phyloP scores from a whole-genome alignment of 2,797 vertebrate species.

The Megalops cyprinoides region DNA sequence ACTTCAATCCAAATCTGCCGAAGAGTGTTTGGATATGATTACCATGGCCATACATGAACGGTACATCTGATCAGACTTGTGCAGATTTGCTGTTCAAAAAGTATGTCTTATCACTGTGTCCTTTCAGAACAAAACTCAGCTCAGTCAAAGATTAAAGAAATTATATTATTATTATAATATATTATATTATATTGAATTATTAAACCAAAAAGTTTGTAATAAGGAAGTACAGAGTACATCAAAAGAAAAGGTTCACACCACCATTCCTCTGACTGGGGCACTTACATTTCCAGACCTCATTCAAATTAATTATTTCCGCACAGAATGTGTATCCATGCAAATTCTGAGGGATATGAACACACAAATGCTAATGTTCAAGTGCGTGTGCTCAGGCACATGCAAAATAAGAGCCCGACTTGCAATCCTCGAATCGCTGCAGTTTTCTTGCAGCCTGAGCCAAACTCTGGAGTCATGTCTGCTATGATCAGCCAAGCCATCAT shows the following conservation, averaged over 20 bases:
- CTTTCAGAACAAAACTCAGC: neutral
- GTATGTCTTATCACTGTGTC: neutral
- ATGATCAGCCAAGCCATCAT: too few relatives aligned
- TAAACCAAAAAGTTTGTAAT: too few relatives aligned
- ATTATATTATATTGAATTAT: too few relatives aligned
- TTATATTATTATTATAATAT: too few relatives aligned
- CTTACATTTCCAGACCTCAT: too few relatives aligned
- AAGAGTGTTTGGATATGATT: neutral
- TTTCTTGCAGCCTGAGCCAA: neutral
- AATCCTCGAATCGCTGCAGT: neutral
- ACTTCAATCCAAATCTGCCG: neutral
- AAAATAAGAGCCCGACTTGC: neutral
- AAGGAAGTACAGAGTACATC: neutral
- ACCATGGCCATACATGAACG: neutral
- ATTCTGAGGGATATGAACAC: neutral
- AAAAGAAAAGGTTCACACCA: neutral
- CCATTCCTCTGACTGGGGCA: too few relatives aligned
- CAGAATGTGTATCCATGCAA: constrained; percentile 25
- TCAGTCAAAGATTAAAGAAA: neutral
- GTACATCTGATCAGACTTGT: constrained; percentile 18
- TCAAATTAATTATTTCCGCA: constrained; percentile 17
- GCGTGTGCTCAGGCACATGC: neutral
- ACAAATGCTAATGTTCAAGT: constrained; percentile 7
- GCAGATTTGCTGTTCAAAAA: neutral
- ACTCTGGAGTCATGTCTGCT: neutral